Conservation (phyloP, 2,888 invertebrate genomes). For the Melikaiella ostensackeni region DNA sequence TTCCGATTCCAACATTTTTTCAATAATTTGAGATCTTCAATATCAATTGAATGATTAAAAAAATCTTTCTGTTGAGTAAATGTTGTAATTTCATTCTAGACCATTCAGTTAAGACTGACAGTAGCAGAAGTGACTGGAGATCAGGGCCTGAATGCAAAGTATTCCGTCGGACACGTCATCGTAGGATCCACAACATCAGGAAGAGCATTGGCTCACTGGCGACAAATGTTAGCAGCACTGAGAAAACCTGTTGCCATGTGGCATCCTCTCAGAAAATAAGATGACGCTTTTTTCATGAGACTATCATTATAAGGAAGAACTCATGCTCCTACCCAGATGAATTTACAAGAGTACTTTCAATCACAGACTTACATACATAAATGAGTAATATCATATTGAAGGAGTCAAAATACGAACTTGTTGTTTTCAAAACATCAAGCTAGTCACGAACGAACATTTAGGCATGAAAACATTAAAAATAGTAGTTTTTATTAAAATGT, state of each 20-base stretch:
- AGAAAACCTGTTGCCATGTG: slow-evolving; percentile 91
- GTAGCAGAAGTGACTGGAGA: slow-evolving; percentile 79
- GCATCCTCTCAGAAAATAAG: slow-evolving; percentile 83
- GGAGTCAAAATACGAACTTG: not conserved
- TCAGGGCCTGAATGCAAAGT: slow-evolving; percentile 78
- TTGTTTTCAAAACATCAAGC: not conserved
- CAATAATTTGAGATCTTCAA: too few relatives aligned
- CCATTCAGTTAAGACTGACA: slow-evolving; percentile 86
- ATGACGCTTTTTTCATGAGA: not conserved
- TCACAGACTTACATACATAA: not conserved
- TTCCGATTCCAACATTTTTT: too few relatives aligned
- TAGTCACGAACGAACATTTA: not conserved
- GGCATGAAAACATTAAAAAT: not conserved
- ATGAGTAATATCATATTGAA: not conserved
- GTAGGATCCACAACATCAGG: slow-evolving; percentile 87
- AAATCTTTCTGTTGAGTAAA: too few relatives aligned
- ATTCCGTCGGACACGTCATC: slow-evolving; percentile 88
- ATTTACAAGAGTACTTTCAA: not conserved
- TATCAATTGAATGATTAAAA: too few relatives aligned
- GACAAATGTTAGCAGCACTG: slow-evolving; percentile 89
- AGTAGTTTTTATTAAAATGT: not conserved
- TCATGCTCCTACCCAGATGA: not conserved
- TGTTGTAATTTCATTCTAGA: slow-evolving; percentile 75
- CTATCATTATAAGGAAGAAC: not conserved
- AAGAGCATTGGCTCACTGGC: slow-evolving; percentile 87